Conservation (phyloP, 2,113 vertebrate species). For the Pampusana beccarii region DNA sequence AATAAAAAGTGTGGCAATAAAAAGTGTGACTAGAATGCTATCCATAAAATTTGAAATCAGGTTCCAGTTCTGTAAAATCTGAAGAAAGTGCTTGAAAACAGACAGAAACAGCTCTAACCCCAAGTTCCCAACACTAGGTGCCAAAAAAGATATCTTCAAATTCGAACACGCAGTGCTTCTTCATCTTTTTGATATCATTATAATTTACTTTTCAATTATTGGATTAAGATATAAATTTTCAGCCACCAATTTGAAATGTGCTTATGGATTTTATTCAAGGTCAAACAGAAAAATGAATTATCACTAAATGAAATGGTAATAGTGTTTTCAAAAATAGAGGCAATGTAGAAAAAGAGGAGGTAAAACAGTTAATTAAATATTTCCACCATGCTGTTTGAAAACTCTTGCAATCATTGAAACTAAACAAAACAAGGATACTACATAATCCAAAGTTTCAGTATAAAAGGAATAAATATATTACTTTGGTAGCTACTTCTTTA, state of each 20-base stretch:
- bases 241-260: not conserved
- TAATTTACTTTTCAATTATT: not conserved
- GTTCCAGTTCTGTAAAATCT: not conserved
- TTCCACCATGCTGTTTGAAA: not conserved
- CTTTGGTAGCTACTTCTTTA: not conserved
- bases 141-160: not conserved
- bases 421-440: not conserved
- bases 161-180: not conserved
- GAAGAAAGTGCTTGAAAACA: not conserved
- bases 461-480: not conserved
- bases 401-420: not conserved
- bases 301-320: not conserved
- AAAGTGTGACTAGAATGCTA: not conserved
- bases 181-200: not conserved
- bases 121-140: not conserved
- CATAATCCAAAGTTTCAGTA: not conserved
- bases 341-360: not conserved
- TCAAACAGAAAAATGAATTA: not conserved
- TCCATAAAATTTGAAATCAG: not conserved
- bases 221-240: not conserved
- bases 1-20: not conserved
- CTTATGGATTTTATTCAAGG: not conserved
- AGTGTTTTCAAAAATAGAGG: not conserved
- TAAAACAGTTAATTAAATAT: not conserved
- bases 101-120: not conserved